phyloP scores from a whole-genome alignment of 2,113 vertebrate genomes.

The Malurus alboscapulatus region DNA sequence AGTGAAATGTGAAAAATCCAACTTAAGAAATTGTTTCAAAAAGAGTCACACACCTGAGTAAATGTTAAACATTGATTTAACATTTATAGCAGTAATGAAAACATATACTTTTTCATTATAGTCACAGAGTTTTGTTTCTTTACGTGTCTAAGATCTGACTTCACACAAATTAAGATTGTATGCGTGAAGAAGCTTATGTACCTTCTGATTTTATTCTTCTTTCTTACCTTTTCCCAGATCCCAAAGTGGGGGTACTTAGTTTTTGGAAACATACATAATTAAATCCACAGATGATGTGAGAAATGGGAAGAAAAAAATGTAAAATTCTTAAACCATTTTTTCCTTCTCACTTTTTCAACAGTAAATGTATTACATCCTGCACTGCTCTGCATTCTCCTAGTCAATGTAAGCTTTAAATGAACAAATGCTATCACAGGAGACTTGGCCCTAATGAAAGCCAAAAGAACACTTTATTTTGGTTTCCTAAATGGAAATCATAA shows the following conservation, averaged over 20 bases:
- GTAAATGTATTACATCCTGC: background rate
- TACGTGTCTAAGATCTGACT: background rate
- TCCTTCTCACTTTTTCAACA: background rate
- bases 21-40: background rate
- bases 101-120: background rate
- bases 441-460: background rate
- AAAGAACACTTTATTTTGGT: conserved; percentile 25
- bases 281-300: background rate
- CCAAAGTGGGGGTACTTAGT: background rate
- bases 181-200: background rate
- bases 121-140: background rate
- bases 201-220: background rate
- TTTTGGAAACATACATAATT: background rate
- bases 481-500: conserved; percentile 33
- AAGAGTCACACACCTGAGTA: background rate
- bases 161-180: background rate
- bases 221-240: background rate
- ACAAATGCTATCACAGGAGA: background rate
- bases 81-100: background rate
- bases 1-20: background rate
- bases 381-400: background rate
- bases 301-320: background rate
- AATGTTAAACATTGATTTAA: background rate
- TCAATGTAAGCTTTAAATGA: background rate
- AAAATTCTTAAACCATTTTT: background rate